Conservation (phyloP, 2,113 vertebrate genomes). For the Urocitellus parryii region DNA sequence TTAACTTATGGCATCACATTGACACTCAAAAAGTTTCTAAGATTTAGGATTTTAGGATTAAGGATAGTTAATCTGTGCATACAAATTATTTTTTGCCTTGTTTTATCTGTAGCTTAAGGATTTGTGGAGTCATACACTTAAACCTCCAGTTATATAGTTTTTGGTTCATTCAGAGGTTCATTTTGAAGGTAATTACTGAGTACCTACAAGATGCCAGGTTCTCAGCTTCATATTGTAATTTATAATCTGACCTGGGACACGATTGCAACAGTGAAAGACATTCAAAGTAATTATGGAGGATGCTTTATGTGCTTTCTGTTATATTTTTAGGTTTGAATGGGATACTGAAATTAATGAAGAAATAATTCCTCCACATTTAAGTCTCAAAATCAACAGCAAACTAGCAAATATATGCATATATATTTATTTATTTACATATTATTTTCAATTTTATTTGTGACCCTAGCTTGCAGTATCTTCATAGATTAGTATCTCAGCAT, state of each 20-base stretch:
- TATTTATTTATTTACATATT: too few species aligned
- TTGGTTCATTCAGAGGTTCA: not conserved
- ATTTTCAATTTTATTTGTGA: not conserved
- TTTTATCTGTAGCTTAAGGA: not conserved
- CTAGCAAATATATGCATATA: too few species aligned
- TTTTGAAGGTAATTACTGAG: not conserved
- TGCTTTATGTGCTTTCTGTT: not conserved
- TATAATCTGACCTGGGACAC: not conserved
- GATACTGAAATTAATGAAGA: not conserved
- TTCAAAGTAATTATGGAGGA: not conserved
- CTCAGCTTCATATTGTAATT: not conserved
- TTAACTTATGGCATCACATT: not conserved
- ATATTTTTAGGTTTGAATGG: not conserved
- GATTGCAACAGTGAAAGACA: not conserved
- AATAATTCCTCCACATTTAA: not conserved
- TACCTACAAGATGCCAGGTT: not conserved
- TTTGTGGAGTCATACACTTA: not conserved
- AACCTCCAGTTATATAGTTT: not conserved
- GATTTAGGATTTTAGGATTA: not conserved
- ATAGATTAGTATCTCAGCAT: not conserved
- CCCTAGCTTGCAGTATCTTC: not conserved
- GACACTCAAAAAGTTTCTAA: not conserved
- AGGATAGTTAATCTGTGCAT: not conserved
- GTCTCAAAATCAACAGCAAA: slow-evolving; percentile 34
- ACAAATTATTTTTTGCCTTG: not conserved